Conservation (phyloP, 2,113 vertebrate genomes). For the Chaetodon auriga region DNA sequence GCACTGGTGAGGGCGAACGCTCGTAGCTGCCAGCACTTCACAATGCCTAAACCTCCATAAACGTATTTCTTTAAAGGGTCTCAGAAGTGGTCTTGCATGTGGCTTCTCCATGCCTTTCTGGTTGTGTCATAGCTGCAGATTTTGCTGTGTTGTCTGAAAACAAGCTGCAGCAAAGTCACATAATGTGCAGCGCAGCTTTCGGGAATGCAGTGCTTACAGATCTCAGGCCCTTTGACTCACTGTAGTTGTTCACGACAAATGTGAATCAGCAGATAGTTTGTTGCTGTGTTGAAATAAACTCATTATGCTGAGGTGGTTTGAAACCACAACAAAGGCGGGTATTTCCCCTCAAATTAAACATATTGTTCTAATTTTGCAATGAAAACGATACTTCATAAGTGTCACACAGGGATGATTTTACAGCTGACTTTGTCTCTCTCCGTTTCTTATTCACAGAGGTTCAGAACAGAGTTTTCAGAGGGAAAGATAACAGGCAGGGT, state of each 20-base stretch:
- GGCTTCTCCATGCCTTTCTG: background rate
- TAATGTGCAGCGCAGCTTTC: background rate
- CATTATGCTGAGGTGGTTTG: constrained; percentile 5
- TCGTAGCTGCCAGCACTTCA: background rate
- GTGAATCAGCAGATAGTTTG: constrained; percentile 28
- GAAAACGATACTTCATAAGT: background rate
- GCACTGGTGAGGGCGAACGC: constrained; percentile 89
- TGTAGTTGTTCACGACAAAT: constrained; percentile 13
- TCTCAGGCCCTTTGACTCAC: constrained; percentile 6
- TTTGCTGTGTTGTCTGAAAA: constrained; percentile 9
- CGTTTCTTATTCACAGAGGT: constrained; percentile 86
- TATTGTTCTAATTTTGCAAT: background rate
- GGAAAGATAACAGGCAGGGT: constrained; percentile 99
- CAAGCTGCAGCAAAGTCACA: background rate
- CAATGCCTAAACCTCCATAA: background rate
- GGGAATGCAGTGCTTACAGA: constrained; percentile 32
- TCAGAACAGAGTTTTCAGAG: constrained; percentile 98
- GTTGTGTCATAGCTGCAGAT: background rate
- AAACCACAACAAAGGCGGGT: background rate
- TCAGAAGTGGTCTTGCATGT: background rate
- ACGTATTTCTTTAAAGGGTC: background rate
- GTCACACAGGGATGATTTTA: background rate
- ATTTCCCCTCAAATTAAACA: background rate
- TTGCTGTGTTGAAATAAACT: constrained; percentile 18
- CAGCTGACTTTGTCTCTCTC: background rate